Base-by-base conservation (phyloP, 2,113 vertebrate species). In the Siphamia tubifer region DNA sequence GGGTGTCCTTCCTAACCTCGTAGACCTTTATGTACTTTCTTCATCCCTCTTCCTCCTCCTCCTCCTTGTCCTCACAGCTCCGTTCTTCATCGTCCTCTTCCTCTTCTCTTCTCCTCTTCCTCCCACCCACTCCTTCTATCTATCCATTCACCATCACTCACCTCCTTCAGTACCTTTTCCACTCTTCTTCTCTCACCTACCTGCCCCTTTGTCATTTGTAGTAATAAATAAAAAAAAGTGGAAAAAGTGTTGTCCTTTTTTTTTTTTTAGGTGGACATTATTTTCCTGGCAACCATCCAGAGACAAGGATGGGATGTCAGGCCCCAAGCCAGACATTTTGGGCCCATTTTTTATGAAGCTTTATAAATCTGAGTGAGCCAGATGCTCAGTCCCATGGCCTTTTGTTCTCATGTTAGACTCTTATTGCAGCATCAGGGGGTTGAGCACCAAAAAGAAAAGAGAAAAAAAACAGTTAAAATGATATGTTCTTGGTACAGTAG, bases 271-370 rank as follows among this genome's bases (percentile, higher is more conserved):
- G 15, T 19, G 44, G 68, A 15, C 43, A 16, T 86, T 78, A 74
- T 72, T 85, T 86, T 82, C 68, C 69, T 91, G 87, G 87, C 77
- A 23, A 7, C 5, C 2, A 12, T 81, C 87, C 83, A 91, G 72
- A 72, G 28, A 72, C 21, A 15, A 83, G 65, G 77, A 85, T 74
- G 64, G 76, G 70, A 57, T 74, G 65, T 66, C 52, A 48, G 85
- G 66, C 60, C 66, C 49, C 5, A 5, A 53, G 79, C 83, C 77
- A 90, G 83, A 90, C 68, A 19, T 77, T 90, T 76, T 76, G 66
- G 80, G 52, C 52, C 76, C 51, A 30, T 83, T 81, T 91, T 91
- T 88, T 87, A 91, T 84, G 86, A 89, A 90, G 84, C 73, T 61
- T 53, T 77, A 84, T 88, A 90, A 90, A 91, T 91, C 86, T 86